Evolutionary conservation across 2,888 invertebrate species (phyloP).

Genomic region (Smittia aterrima): DNA sequence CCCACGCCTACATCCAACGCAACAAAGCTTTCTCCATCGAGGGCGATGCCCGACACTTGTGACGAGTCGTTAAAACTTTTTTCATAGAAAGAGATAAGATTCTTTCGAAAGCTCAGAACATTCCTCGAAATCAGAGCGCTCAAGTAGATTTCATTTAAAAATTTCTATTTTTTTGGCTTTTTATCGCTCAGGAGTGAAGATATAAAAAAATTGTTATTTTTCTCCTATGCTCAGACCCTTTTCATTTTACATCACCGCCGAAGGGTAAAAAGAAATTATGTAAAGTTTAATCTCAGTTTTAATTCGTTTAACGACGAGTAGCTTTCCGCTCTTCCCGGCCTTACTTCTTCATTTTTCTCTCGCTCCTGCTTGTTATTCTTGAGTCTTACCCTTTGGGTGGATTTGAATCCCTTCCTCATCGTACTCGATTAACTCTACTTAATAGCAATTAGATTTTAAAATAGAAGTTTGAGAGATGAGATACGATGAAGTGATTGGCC

Average conservation of each 20-base stretch:
- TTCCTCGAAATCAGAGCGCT: too few relatives aligned
- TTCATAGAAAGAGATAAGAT: too few relatives aligned
- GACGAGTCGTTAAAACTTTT: too few relatives aligned
- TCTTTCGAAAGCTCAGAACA: too few relatives aligned
- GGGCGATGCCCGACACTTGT: too few relatives aligned
- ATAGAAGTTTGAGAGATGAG: not conserved
- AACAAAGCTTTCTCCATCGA: not conserved
- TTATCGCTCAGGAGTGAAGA: too few relatives aligned
- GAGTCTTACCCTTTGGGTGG: not conserved
- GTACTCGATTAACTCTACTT: constrained; percentile 5
- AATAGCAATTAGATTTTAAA: not conserved
- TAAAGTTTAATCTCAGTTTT: constrained; percentile 24
- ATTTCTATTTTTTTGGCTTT: too few relatives aligned
- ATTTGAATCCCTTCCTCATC: not conserved
- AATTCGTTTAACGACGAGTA: constrained; percentile 32
- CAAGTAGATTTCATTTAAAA: too few relatives aligned
- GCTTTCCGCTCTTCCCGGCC: not conserved
- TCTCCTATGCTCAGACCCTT: not conserved
- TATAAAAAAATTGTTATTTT: too few relatives aligned
- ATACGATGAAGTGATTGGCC: not conserved
- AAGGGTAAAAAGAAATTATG: not conserved
- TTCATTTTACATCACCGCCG: not conserved
- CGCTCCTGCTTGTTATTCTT: not conserved
- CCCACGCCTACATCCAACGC: not conserved
- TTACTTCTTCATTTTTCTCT: not conserved